Evolutionary conservation across 2,888 invertebrate species (phyloP), one percentile per base, ranked within the genome.

Genomic region (Lycocerus yunnanus): DNA sequence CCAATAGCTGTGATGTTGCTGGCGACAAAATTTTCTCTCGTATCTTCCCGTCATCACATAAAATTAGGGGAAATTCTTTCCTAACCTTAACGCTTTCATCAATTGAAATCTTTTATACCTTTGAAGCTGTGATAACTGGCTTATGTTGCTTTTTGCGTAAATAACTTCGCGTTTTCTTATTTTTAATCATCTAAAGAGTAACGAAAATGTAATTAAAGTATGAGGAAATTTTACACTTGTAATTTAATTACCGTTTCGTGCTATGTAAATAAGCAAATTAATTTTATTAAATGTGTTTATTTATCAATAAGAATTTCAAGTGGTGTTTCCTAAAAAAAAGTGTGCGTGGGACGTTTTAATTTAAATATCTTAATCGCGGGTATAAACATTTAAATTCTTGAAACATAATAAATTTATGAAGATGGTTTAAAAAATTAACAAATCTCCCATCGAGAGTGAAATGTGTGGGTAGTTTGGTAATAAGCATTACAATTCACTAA

Each of bases 401-500:
- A 43, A 43, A 43, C 43, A 43, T 43, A 43, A 43, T 43, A 43
- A 43, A 43, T 43, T 43, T 43, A 43, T 43, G 43, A 43, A 43
- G 43, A 43, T n/a, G n/a, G 43, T 43, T 43, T n/a, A 43, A 43
- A 43, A 43, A 43, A 43, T 43, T 43, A 43, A 43, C 43, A 43
- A n/a, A 43, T 43, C 43, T 43, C 43, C 43, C 43, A 69, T 61
- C 16, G 24, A 58, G 20, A 21, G 21, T 70, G 58, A 71, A 66
- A 16, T 14, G 66, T 21, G 66, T 71, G 58, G 58, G 66, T 66
- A 58, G 14, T 43, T 43, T 43, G 43, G 43, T 63, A 63, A 15
- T 16, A 43, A 61, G 60, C 66, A 61, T 67, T 66, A 72, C 66
- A 67, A 72, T 72, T 68, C 68, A 18, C 18, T 68, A 58, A 58